phyloP scores from a whole-genome alignment of 2,797 vertebrate genomes.

The Cyclopterus lumpus region DNA sequence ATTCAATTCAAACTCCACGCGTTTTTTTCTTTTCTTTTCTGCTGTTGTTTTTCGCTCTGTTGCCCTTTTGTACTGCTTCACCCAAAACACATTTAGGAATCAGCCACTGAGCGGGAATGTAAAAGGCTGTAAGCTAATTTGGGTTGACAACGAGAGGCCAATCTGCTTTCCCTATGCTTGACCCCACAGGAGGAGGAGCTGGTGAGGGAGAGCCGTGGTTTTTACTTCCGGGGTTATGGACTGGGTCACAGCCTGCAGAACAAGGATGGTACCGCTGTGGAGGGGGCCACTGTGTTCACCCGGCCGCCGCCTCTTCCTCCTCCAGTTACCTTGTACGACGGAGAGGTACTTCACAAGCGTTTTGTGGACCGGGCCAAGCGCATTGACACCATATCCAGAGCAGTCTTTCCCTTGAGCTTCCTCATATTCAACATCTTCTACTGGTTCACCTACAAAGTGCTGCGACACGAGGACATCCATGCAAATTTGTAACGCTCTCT shows the following conservation, averaged over 20 bases:
- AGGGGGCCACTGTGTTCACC: conserved; percentile 80
- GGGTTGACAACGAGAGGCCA: conserved; percentile 51
- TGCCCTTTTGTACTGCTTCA: conserved; percentile 30
- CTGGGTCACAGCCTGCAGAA: conserved; percentile 89
- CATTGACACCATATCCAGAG: conserved; percentile 93
- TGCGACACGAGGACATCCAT: conserved; percentile 91
- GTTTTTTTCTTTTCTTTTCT: not conserved
- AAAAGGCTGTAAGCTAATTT: conserved; percentile 46
- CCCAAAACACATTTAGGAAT: conserved; percentile 31
- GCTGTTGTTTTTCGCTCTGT: not conserved
- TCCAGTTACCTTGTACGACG: conserved; percentile 78
- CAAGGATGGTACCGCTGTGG: conserved; percentile 82
- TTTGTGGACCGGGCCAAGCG: conserved; percentile 91
- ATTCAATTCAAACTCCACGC: not conserved
- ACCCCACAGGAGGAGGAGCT: conserved; percentile 89
- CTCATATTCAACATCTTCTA: conserved; percentile 97
- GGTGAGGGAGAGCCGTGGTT: conserved; percentile 86
- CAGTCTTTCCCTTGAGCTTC: conserved; percentile 93
- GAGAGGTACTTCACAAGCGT: conserved; percentile 83
- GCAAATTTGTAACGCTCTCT: conserved; percentile 80
- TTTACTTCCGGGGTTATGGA: conserved; percentile 91
- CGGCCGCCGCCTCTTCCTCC: conserved; percentile 67
- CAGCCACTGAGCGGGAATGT: conserved; percentile 30
- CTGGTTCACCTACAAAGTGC: conserved; percentile 96
- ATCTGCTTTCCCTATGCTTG: conserved; percentile 58